Base-by-base conservation (phyloP, 1,140 invertebrate genomes). In the Megalonaias nervosa region DNA sequence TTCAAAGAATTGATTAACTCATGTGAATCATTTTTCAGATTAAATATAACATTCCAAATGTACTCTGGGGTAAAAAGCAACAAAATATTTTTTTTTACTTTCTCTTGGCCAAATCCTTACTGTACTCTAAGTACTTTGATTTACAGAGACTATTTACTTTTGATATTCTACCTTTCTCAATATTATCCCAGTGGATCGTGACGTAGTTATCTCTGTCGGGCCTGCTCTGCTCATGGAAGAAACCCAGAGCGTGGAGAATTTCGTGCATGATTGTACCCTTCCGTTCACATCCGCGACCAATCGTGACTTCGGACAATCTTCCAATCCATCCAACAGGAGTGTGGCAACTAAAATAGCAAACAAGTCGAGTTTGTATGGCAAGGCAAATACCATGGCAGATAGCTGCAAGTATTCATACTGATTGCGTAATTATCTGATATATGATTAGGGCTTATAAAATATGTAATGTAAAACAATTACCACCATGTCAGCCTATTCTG, bases 181-280 rank as follows among this genome's bases (percentile, higher is more conserved):
- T 89, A 74, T 91, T 91, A 17, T 87, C 77, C 81, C 81, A 88
- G 65, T 87, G 75, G 58, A 91, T 87, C 12, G 67, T 83, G 0
- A 91, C 82, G 75, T 88, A 90, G 55, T 86, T 81, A 75, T 91
- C 90, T 71, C 91, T 80, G 79, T 90, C 88, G 26, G 87, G 81
- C 68, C 89, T 81, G 69, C 85, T 89, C 58, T 91, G 90, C 75
- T 91, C 90, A 69, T 91, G 90, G 83, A 86, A 87, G 82, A 90
- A 90, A 48, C 90, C 90, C 14, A 88, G 77, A 38, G 85, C 83
- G 74, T 89, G 88, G 31, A 86, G 67, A 17, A 88, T 75, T 70
- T 89, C 88, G 67, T 89, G 88, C 81, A 88, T 85, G 23, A 87
- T 83, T 59, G 86, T 85, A 60, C 88, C 88, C 65, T 83, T 85